These are phyloP conservation scores for Chrysocyon brachyurus DNA, from an alignment of 2,797 vertebrate genomes.

Conservation along the genomic window DNA sequence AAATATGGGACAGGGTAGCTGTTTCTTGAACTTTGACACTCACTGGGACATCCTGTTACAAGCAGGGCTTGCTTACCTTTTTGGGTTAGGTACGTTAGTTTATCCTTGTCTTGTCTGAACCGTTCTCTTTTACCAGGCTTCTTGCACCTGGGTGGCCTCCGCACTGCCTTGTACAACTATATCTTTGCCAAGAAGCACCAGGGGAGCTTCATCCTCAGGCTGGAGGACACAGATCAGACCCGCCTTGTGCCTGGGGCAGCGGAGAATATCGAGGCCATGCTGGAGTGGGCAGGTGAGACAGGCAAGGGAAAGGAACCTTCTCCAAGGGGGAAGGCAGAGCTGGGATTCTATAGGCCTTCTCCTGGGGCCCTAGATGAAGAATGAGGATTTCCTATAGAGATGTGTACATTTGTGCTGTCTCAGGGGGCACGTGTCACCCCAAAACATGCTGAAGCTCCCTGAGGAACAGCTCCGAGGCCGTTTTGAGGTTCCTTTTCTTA, in stretches of 20 bases:
- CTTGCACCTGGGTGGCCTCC: conserved; percentile 95
- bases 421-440: fast-evolving
- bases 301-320: neutral
- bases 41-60: neutral
- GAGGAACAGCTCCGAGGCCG: neutral
- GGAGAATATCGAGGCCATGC: conserved; percentile 94
- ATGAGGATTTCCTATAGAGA: neutral
- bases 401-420: neutral
- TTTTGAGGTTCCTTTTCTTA: neutral
- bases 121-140: conserved; percentile 90
- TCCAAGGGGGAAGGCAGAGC: neutral
- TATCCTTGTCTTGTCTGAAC: neutral
- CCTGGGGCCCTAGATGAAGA: neutral
- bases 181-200: conserved; percentile 94
- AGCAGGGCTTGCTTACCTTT: neutral
- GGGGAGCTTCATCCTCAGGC: conserved; percentile 93
- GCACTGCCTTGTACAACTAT: conserved; percentile 97
- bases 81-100: neutral
- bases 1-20: neutral
- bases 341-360: neutral
- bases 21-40: neutral
- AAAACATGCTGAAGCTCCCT: neutral
- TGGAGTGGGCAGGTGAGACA: conserved; percentile 95
- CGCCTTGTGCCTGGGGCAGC: conserved; percentile 94
- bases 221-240: conserved; percentile 96